phyloP scores from a whole-genome alignment of 1,140 invertebrate species.

The Propsilocerus akamusi region DNA sequence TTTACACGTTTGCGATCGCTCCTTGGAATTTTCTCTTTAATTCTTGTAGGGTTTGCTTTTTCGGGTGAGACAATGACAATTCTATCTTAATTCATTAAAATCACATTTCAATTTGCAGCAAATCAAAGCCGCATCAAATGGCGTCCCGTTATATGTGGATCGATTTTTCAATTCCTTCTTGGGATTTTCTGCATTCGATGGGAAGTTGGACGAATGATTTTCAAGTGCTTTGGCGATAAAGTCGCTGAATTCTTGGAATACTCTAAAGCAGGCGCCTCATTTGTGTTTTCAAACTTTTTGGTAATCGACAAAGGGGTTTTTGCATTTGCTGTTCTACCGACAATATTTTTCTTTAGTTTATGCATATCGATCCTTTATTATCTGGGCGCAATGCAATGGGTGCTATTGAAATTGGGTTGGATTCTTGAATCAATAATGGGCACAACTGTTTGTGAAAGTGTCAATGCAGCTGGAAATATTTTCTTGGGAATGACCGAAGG shows the following conservation, averaged over 20 bases:
- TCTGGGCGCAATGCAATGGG: conserved; percentile 66
- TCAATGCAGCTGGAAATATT: conserved; percentile 76
- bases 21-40: neutral
- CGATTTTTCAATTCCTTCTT: conserved; percentile 70
- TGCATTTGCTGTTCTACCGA: conserved; percentile 65
- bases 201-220: conserved; percentile 50
- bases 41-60: neutral
- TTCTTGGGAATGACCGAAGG: conserved; percentile 85
- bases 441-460: conserved; percentile 82
- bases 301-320: conserved; percentile 41
- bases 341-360: conserved; percentile 85
- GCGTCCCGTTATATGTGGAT: neutral
- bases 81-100: neutral
- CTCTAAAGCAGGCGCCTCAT: conserved; percentile 54
- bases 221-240: conserved; percentile 65
- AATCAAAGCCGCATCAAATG: neutral
- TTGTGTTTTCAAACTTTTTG: conserved; percentile 65
- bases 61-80: too few species aligned
- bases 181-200: conserved; percentile 76
- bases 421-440: conserved; percentile 50
- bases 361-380: conserved; percentile 75
- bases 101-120: neutral
- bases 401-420: conserved; percentile 70
- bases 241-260: conserved; percentile 62
- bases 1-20: neutral